These are phyloP conservation scores for Diachasma alloeum DNA, from an alignment of 1,140 invertebrate genomes.

Conservation along the genomic window DNA sequence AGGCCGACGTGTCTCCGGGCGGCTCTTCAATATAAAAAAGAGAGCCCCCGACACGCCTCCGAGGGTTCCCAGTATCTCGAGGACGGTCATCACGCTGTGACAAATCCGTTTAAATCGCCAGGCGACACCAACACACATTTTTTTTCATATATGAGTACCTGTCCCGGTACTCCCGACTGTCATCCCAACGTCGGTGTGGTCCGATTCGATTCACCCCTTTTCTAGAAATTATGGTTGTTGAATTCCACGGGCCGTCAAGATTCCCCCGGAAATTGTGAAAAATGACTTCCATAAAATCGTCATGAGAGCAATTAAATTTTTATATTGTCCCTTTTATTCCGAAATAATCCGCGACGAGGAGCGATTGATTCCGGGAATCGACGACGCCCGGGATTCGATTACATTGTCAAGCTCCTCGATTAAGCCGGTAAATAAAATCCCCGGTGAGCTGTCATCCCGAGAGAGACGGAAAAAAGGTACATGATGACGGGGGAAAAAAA, in stretches of 20 bases:
- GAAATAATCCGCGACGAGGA: not conserved
- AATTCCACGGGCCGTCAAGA: not conserved
- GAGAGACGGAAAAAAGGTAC: conserved; percentile 2
- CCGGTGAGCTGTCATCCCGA: conserved; percentile 28
- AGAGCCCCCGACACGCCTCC: conserved; percentile 24
- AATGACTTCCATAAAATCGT: not conserved
- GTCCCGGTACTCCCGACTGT: conserved; percentile 4
- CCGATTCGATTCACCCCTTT: conserved; percentile 33
- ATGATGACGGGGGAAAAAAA: not conserved
- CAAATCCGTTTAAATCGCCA: conserved; percentile 48
- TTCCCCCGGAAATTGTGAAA: not conserved
- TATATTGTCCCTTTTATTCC: not conserved
- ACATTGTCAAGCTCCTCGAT: conserved; percentile 36
- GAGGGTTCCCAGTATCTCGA: conserved; percentile 30
- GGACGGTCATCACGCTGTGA: conserved; percentile 38
- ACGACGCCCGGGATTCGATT: conserved; percentile 34
- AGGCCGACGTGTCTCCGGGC: not conserved
- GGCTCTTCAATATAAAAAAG: conserved; percentile 1
- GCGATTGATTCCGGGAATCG: not conserved
- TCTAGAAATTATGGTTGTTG: conserved; percentile 5
- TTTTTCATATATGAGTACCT: not conserved
- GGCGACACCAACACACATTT: conserved; percentile 15
- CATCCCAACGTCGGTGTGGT: conserved; percentile 17
- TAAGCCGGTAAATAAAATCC: conserved; percentile 26
- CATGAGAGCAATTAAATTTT: not conserved